Evolutionary conservation across 2,888 invertebrate genomes (phyloP).

Genomic region (Griposia aprilina): DNA sequence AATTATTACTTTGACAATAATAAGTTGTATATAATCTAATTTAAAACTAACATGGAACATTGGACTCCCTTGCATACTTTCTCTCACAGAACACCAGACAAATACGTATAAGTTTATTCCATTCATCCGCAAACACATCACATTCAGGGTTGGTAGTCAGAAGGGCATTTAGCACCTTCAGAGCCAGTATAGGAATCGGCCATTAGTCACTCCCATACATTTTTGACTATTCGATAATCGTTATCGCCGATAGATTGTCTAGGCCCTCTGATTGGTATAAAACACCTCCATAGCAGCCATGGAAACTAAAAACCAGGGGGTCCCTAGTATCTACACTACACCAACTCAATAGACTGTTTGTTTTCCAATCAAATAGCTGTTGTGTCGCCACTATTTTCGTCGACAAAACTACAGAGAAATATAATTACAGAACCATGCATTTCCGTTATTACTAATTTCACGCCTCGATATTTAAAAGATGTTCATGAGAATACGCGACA

Average conservation of each 20-base stretch:
- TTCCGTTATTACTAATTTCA: constrained; percentile 79
- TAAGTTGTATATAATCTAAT: too few relatives aligned
- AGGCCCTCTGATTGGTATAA: neutral
- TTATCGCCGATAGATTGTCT: neutral
- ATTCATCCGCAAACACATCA: too few relatives aligned
- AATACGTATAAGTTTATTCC: too few relatives aligned
- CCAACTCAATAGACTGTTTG: constrained; percentile 43
- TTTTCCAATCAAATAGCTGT: constrained; percentile 39
- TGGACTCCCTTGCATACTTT: too few relatives aligned
- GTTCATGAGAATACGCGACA: constrained; percentile 77
- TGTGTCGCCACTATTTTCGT: constrained; percentile 36
- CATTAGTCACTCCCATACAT: too few relatives aligned
- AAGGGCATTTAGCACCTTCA: too few relatives aligned
- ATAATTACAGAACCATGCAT: constrained; percentile 49
- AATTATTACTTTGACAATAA: too few relatives aligned
- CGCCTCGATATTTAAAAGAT: constrained; percentile 74
- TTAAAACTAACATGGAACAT: too few relatives aligned
- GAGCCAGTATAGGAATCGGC: too few relatives aligned
- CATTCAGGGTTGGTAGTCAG: too few relatives aligned
- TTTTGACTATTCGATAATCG: neutral
- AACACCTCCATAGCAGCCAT: constrained; percentile 1
- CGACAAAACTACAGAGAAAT: constrained; percentile 26
- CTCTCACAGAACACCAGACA: too few relatives aligned
- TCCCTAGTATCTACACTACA: neutral
- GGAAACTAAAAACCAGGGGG: constrained; percentile 22